Evolutionary conservation across 2,888 invertebrate species (phyloP), one percentile per base, ranked within the genome.

Genomic region (Archips crataeganus): DNA sequence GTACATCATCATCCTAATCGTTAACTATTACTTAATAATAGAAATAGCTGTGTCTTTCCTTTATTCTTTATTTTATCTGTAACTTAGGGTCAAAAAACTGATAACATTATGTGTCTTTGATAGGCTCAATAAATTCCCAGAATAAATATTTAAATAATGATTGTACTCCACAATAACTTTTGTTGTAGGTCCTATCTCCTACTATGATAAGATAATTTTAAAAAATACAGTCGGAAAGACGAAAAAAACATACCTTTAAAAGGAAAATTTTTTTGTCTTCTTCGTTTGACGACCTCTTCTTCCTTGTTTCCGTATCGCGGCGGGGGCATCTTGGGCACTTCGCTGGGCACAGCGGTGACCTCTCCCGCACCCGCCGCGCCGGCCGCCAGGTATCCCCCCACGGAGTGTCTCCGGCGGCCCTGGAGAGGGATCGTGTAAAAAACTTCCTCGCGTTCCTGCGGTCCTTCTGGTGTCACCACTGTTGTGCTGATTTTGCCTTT

Each of bases 341-440:
- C 95, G 66, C 95, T 94, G 4, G 95, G 93, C 4, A 95, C 94
- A 13, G 93, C 77, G 0, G 94, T 93, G 39, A 95, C 92, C 78
- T 93, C 93, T 0, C 94, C 94, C 0, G 87, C 78, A 3, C 88
- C 90, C 8, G 85, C 83, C 1, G 84, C 87, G 32, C 94, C 95
- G 2, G 94, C 95, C 2, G 94, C 88, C 65, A 96, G 86, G 82
- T 96, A 96, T 0, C 96, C 96, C 6, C 97, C 96, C 23, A 97
- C 96, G 0, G 97, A 97, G 83, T 97, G 97, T 76, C 97, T 92
- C 51, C 95, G 89, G 45, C 94, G 87, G 0, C 94, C 95, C 70
- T 94, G 92, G 5, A 94, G 89, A 0, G 94, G 91, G 64, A 93
- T 91, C 32, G 95, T 95, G 78, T 97, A 94, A 84, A 96, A 96